Evolutionary conservation across 2,113 vertebrate species (phyloP).

Genomic region (Nettapus auritus): DNA sequence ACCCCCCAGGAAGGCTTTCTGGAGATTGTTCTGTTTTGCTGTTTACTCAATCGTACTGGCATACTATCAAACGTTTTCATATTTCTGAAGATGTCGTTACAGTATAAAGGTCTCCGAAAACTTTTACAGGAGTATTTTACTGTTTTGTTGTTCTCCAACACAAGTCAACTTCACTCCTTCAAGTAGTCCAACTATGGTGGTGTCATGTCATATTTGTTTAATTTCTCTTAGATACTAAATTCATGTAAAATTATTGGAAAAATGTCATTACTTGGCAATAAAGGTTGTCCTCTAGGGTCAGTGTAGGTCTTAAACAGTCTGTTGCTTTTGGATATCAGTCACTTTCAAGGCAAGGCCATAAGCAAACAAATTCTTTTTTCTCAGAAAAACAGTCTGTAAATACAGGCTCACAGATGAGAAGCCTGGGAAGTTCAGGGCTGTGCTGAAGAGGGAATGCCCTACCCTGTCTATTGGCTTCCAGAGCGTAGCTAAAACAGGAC

Average conservation of each 20-base stretch:
- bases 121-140: background rate
- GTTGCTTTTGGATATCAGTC: background rate
- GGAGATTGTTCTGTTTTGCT: background rate
- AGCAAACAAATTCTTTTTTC: slow-evolving; percentile 10
- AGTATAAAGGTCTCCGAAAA: background rate
- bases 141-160: background rate
- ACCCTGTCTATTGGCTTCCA: background rate
- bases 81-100: background rate
- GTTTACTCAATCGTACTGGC: background rate
- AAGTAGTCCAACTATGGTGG: background rate
- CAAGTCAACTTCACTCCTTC: background rate
- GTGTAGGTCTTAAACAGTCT: background rate
- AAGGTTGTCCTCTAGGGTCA: background rate
- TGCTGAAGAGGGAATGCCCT: slow-evolving; percentile 2
- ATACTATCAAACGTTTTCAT: background rate
- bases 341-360: background rate
- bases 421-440: slow-evolving; percentile 8
- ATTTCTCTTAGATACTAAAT: background rate
- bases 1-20: background rate
- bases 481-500: background rate
- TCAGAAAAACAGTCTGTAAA: slow-evolving; percentile 15
- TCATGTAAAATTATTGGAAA: background rate
- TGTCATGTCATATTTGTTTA: background rate
- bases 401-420: background rate
- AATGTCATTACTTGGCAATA: background rate